Evolutionary conservation across 1,140 invertebrate genomes (phyloP).

Genomic region (Euwallacea fornicatus): DNA sequence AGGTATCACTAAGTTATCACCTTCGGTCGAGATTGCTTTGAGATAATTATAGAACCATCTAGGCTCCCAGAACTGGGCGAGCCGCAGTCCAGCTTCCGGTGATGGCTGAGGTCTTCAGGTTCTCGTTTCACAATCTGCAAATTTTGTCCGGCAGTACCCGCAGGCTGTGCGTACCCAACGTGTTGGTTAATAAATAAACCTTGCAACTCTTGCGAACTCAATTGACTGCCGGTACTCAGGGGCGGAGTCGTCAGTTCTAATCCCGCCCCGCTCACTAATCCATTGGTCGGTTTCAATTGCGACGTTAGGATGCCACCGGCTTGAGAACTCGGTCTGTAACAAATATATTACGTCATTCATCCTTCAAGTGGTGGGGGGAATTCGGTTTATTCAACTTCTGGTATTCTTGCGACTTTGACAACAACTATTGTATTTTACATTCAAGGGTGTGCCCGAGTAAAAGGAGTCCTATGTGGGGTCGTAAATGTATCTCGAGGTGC

Average conservation of each 20-base stretch:
- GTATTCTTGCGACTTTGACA: neutral
- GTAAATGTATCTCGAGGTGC: too few species aligned
- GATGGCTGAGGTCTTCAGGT: constrained; percentile 65
- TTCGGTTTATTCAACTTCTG: constrained; percentile 13
- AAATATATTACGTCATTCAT: constrained; percentile 48
- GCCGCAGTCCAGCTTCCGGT: constrained; percentile 52
- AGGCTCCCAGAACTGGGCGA: constrained; percentile 50
- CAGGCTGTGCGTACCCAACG: constrained; percentile 50
- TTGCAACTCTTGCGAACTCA: constrained; percentile 58
- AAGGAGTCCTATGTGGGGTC: too few species aligned
- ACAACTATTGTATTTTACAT: too few species aligned
- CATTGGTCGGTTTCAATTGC: constrained; percentile 60
- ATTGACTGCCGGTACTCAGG: constrained; percentile 54
- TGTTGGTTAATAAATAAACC: constrained; percentile 66
- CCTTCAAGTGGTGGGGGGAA: constrained; percentile 34
- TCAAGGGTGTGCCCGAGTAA: neutral
- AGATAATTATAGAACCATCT: constrained; percentile 51
- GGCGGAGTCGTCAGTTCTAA: constrained; percentile 57
- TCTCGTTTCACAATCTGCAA: constrained; percentile 63
- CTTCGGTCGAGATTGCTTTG: constrained; percentile 52
- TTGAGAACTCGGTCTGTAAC: constrained; percentile 53
- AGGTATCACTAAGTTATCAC: constrained; percentile 42
- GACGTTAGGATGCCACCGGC: constrained; percentile 54
- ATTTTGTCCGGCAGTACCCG: constrained; percentile 53
- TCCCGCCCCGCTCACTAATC: constrained; percentile 59